phyloP scores from a whole-genome alignment of 1,140 invertebrate species.

The Anastrepha ludens region DNA sequence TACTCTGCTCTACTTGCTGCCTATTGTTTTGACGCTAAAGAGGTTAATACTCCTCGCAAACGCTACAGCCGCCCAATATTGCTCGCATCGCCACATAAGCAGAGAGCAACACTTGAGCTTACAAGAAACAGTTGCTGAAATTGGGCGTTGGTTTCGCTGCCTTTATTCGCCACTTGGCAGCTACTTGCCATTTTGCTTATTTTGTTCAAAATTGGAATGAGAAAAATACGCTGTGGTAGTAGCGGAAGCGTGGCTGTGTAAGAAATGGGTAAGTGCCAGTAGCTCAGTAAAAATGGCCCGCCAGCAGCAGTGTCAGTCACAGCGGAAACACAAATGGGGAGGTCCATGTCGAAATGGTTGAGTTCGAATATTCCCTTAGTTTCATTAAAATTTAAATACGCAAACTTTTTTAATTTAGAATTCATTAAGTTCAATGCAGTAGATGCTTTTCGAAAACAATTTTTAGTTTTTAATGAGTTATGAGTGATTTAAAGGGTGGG shows the following conservation, averaged over 20 bases:
- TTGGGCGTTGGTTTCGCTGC: not conserved
- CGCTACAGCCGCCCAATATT: slow-evolving; percentile 2
- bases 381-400: too few relatives aligned
- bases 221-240: not conserved
- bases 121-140: not conserved
- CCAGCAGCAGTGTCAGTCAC: not conserved
- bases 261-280: not conserved
- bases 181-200: not conserved
- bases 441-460: too few relatives aligned
- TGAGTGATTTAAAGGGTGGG: too few relatives aligned
- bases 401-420: too few relatives aligned
- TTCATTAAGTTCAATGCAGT: too few relatives aligned
- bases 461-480: too few relatives aligned
- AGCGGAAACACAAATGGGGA: not conserved
- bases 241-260: not conserved
- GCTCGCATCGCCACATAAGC: not conserved
- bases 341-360: not conserved
- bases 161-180: not conserved
- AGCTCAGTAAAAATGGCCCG: not conserved
- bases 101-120: not conserved
- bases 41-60: slow-evolving; percentile 12
- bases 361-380: too few relatives aligned
- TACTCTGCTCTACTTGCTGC: not conserved
- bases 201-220: slow-evolving; percentile 1
- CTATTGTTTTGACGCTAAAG: not conserved